A percentile compares a stretch with the other conserved stretches of the same genome.
Conservation (phyloP, 2,797 vertebrate genomes). For the Rousettus madagascariensis region DNA sequence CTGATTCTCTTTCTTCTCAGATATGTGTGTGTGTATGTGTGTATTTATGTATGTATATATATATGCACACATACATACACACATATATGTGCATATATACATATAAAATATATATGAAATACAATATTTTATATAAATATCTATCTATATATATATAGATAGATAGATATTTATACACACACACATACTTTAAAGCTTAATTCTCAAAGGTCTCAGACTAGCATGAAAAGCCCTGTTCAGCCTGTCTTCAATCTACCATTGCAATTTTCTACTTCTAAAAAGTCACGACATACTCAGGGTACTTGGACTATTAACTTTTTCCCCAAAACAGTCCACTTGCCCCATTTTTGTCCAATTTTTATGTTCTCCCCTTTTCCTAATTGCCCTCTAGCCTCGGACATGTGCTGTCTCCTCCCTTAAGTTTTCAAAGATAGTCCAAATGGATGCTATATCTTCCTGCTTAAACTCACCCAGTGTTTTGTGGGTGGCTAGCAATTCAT, state of each 20-base stretch:
- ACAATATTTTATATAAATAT: no score
- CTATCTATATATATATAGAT: no score
- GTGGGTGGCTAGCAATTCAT: fast-evolving
- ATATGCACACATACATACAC: neutral
- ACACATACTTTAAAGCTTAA: neutral
- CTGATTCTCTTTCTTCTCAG: neutral
- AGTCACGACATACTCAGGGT: neutral
- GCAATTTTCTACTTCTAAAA: neutral
- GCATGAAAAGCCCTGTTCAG: neutral
- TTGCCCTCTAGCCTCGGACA: neutral
- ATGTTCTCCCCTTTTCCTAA: neutral
- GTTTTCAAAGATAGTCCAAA: neutral
- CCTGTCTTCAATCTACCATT: neutral
- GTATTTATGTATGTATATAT: no score
- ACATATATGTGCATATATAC: no score
- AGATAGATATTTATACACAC: no score
- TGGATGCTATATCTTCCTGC: neutral
- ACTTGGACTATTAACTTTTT: neutral
- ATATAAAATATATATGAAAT: no score
- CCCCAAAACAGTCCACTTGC: neutral
- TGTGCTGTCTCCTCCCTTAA: neutral
- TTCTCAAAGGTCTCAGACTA: neutral
- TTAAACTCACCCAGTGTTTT: neutral
- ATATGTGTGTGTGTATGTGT: no score
- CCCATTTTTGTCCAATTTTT: neutral